Conservation (phyloP, 2,888 invertebrate species). For the Tachina lurida region DNA sequence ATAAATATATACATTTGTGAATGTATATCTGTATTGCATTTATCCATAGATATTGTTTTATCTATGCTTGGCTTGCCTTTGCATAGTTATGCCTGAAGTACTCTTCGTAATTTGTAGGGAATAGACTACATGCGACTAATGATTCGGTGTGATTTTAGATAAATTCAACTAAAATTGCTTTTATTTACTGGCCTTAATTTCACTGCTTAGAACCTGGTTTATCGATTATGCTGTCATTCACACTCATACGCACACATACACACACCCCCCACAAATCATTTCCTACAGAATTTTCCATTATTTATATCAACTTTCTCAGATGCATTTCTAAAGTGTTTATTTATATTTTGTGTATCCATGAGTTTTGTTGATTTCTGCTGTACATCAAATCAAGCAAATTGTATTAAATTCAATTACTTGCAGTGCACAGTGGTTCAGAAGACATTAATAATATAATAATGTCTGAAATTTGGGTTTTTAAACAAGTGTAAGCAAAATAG, state of each 20-base stretch:
- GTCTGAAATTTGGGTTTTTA: too few species aligned
- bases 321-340: not conserved
- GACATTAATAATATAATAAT: too few species aligned
- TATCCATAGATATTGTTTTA: too few species aligned
- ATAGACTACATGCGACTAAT: too few species aligned
- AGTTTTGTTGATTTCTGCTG: slow-evolving; percentile 14
- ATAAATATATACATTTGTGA: too few species aligned
- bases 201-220: slow-evolving; percentile 3
- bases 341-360: slow-evolving; percentile 4
- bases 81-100: too few species aligned
- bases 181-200: not conserved
- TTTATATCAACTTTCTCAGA: not conserved
- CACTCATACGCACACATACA: not conserved
- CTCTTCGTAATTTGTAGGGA: too few species aligned
- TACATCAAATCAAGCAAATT: slow-evolving; percentile 56
- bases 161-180: too few species aligned
- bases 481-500: too few species aligned
- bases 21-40: too few species aligned
- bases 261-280: not conserved
- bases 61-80: too few species aligned
- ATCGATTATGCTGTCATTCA: slow-evolving; percentile 2
- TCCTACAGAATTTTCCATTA: slow-evolving; percentile 2
- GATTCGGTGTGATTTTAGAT: too few species aligned
- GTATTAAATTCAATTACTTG: slow-evolving; percentile 64
- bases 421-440: not conserved